These are phyloP conservation scores for Kuschelorhynchus macadamiae DNA, from an alignment of 2,888 invertebrate species.

Conservation along the genomic window DNA sequence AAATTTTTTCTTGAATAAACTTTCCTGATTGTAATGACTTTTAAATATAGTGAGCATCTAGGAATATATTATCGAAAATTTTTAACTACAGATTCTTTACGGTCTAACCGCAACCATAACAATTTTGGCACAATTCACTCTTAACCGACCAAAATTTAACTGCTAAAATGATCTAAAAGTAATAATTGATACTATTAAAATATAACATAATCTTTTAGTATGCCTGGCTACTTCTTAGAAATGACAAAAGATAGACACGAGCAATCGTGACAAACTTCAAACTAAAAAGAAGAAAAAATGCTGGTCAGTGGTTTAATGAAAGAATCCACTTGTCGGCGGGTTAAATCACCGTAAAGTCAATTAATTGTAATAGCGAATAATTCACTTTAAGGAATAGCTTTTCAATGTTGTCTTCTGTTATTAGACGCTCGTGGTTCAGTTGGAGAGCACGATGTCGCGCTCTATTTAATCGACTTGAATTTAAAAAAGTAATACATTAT, in stretches of 20 bases:
- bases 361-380: slow-evolving; percentile 49
- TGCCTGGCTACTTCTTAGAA: background rate
- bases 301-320: slow-evolving; percentile 29
- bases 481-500: slow-evolving; percentile 49
- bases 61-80: no score
- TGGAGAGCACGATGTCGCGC: slow-evolving; percentile 56
- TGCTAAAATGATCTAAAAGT: no score
- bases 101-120: no score
- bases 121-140: no score
- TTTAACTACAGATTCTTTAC: no score
- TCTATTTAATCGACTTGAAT: slow-evolving; percentile 53
- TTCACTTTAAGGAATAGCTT: slow-evolving; percentile 54
- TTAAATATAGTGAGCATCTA: no score
- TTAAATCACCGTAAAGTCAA: slow-evolving; percentile 42
- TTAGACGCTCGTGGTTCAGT: slow-evolving; percentile 58
- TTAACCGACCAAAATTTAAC: no score
- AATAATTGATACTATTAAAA: no score
- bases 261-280: slow-evolving; percentile 35
- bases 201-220: no score
- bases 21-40: no score
- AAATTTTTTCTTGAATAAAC: no score
- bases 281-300: slow-evolving; percentile 17
- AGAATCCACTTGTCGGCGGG: slow-evolving; percentile 42
- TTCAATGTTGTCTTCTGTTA: slow-evolving; percentile 54
- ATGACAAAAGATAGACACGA: slow-evolving; percentile 23